Percentiles rank a stretch among this genome's conserved stretches.
Conservation (phyloP, 2,113 vertebrate genomes). For the Cranoglanis bouderius region DNA sequence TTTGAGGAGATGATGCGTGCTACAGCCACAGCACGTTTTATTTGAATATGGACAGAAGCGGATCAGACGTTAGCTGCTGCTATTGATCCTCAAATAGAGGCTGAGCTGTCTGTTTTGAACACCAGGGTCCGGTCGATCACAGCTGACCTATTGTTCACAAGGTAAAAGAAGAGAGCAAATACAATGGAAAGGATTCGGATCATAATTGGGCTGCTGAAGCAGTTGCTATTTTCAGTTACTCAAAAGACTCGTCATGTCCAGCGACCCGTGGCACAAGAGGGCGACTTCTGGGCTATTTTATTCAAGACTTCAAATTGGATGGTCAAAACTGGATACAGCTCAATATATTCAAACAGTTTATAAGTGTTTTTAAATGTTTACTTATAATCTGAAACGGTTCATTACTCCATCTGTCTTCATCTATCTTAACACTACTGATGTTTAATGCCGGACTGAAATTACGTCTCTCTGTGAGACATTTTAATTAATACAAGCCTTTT, state of each 20-base stretch:
- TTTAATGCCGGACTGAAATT: conserved; percentile 19
- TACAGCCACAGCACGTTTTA: conserved; percentile 59
- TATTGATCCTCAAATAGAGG: conserved; percentile 73
- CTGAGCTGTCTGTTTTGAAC: conserved; percentile 62
- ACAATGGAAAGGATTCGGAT: conserved; percentile 50
- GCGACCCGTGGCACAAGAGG: conserved; percentile 38
- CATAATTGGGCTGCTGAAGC: conserved; percentile 51
- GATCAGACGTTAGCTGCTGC: conserved; percentile 69
- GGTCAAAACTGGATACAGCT: conserved; percentile 26
- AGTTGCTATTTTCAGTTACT: conserved; percentile 54
- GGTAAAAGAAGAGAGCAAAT: conserved; percentile 53
- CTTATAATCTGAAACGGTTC: conserved; percentile 5
- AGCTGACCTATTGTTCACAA: conserved; percentile 68
- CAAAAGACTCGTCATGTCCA: conserved; percentile 48
- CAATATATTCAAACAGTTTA: conserved; percentile 1
- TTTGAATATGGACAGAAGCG: conserved; percentile 72
- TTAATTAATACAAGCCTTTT: conserved; percentile 7
- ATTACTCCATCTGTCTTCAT: background rate
- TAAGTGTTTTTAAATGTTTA: conserved; percentile 30
- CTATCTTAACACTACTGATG: background rate
- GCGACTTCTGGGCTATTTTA: conserved; percentile 34
- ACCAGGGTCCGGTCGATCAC: conserved; percentile 65
- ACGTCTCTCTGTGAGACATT: conserved; percentile 8
- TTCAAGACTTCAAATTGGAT: conserved; percentile 26
- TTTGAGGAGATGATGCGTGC: conserved; percentile 63